phyloP scores from a whole-genome alignment of 2,797 vertebrate species.

The Remorina albescens region DNA sequence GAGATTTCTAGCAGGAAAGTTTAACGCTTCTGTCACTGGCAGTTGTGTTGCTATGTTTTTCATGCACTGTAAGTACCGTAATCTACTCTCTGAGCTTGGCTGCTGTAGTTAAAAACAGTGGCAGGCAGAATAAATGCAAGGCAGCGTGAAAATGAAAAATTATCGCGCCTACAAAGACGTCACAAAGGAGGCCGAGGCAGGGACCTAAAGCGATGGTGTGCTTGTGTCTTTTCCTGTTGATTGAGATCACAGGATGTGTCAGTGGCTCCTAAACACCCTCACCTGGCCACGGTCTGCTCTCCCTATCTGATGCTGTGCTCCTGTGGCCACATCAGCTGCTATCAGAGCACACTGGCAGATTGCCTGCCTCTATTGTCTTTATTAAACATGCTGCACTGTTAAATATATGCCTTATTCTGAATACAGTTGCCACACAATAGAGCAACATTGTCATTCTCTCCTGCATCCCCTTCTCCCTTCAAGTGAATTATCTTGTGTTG shows the following conservation, averaged over 20 bases:
- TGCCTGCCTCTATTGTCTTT: slow-evolving; percentile 55
- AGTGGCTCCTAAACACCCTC: slow-evolving; percentile 65
- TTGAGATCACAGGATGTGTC: slow-evolving; percentile 76
- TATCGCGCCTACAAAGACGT: slow-evolving; percentile 72
- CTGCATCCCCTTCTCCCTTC: slow-evolving; percentile 42
- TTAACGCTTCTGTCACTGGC: slow-evolving; percentile 96
- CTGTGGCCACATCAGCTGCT: slow-evolving; percentile 59
- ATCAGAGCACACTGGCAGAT: slow-evolving; percentile 54
- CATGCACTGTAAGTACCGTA: slow-evolving; percentile 92
- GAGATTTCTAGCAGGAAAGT: slow-evolving; percentile 95
- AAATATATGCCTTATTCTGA: slow-evolving; percentile 52
- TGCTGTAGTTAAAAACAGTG: slow-evolving; percentile 87
- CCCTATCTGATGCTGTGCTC: slow-evolving; percentile 72
- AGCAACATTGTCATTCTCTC: slow-evolving; percentile 37
- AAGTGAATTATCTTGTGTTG: slow-evolving; percentile 56
- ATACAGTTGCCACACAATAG: slow-evolving; percentile 50
- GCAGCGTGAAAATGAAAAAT: slow-evolving; percentile 76
- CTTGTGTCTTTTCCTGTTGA: slow-evolving; percentile 65
- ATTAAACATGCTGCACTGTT: slow-evolving; percentile 70
- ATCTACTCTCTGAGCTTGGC: slow-evolving; percentile 89
- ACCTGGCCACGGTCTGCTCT: slow-evolving; percentile 60
- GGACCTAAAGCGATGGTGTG: slow-evolving; percentile 22
- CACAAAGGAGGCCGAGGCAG: slow-evolving; percentile 44
- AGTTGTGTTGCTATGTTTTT: slow-evolving; percentile 94
- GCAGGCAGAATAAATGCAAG: slow-evolving; percentile 85